Conservation (phyloP, 2,888 invertebrate species). For the Alloscopus bannaensis region DNA sequence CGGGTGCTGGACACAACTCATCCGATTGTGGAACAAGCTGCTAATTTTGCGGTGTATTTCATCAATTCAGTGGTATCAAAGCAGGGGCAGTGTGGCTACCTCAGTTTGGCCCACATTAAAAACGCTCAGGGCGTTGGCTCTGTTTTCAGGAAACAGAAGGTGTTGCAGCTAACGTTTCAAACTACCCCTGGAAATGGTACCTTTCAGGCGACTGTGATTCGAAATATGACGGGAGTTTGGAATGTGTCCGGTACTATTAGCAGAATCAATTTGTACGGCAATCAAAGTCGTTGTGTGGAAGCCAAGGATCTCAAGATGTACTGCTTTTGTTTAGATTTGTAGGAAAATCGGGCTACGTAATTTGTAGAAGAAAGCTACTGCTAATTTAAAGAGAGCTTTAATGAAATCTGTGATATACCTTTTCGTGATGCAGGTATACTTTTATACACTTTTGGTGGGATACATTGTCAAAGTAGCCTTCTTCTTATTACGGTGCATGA, state of each 20-base stretch:
- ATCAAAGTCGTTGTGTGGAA: constrained; percentile 75
- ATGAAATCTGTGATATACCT: no score
- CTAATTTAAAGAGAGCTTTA: no score
- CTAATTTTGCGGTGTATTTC: neutral
- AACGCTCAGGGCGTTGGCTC: neutral
- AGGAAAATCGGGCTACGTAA: no score
- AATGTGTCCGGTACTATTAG: constrained; percentile 79
- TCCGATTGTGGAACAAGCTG: constrained; percentile 6
- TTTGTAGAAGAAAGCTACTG: no score
- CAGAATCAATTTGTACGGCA: constrained; percentile 76
- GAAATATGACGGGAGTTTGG: constrained; percentile 24
- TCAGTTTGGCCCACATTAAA: neutral
- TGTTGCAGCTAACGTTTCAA: constrained; percentile 30
- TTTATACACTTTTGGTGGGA: no score
- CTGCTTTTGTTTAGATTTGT: constrained; percentile 75
- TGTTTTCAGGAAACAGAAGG: neutral
- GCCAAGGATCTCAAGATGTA: constrained; percentile 74
- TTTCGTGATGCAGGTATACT: no score
- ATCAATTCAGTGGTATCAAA: constrained; percentile 15
- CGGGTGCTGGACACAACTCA: neutral
- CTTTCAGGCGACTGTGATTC: constrained; percentile 81
- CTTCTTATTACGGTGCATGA: no score
- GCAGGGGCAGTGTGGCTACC: neutral
- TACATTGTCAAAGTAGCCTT: no score
- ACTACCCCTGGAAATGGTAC: constrained; percentile 81